A percentile compares a stretch with the other conserved stretches of the same genome.
phyloP scores from a whole-genome alignment of 2,113 vertebrate genomes.

The Erinaceus europaeus region DNA sequence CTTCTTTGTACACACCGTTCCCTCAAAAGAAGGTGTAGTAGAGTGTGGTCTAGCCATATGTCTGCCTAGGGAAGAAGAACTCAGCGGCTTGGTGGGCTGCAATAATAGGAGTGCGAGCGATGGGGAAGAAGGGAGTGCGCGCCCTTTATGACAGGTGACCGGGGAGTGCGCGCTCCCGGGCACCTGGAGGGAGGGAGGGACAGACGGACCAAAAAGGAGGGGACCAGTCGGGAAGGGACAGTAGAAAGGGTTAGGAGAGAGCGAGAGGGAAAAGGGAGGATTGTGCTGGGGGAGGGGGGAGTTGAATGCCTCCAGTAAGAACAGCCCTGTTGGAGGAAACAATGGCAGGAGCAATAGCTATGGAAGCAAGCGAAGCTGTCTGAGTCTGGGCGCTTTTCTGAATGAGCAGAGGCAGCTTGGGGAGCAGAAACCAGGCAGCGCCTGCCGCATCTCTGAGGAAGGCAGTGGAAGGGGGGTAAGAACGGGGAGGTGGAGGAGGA shows the following conservation, averaged over 20 bases:
- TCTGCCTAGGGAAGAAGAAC: background rate
- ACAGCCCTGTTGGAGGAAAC: constrained; percentile 59
- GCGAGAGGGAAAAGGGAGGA: constrained; percentile 24
- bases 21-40: constrained; percentile 27
- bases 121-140: constrained; percentile 78
- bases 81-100: constrained; percentile 43
- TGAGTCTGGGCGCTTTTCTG: constrained; percentile 71
- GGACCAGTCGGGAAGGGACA: constrained; percentile 26
- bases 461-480: constrained; percentile 71
- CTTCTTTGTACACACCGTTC: constrained; percentile 31
- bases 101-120: constrained; percentile 52
- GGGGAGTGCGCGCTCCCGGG: constrained; percentile 74
- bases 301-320: constrained; percentile 47
- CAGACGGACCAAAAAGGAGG: constrained; percentile 51
- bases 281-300: background rate
- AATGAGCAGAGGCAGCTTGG: constrained; percentile 66
- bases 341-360: constrained; percentile 74
- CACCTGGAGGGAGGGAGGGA: constrained; percentile 41
- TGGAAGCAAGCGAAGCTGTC: constrained; percentile 51
- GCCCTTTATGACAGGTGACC: constrained; percentile 90
- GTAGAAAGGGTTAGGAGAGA: background rate
- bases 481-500: constrained; percentile 74
- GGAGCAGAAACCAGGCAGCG: constrained; percentile 57
- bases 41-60: constrained; percentile 45
- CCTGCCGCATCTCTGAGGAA: constrained; percentile 62